These are phyloP conservation scores for Chloroceryle inda DNA, from an alignment of 2,797 vertebrate species.

Conservation along the genomic window DNA sequence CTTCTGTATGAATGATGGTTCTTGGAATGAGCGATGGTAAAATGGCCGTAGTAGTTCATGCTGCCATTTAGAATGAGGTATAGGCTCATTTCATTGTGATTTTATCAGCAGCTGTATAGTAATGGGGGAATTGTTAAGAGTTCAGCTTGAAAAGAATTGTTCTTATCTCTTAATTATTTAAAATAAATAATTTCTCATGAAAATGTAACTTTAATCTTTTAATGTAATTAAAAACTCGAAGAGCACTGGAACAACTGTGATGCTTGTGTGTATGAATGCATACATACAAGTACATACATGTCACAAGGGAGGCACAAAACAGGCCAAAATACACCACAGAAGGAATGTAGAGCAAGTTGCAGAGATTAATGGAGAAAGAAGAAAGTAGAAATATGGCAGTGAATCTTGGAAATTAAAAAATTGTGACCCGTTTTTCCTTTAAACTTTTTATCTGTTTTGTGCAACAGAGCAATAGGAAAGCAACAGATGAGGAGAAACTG, in stretches of 20 bases:
- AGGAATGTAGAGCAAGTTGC: background rate
- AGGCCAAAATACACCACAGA: background rate
- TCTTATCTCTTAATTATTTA: background rate
- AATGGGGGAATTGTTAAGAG: background rate
- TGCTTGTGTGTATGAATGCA: accelerated
- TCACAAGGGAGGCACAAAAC: background rate
- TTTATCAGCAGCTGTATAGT: background rate
- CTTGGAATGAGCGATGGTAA: background rate
- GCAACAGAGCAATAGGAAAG: background rate
- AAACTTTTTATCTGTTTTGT: background rate
- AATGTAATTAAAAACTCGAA: background rate
- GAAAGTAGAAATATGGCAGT: background rate
- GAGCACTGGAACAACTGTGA: background rate
- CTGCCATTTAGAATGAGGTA: background rate
- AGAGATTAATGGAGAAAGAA: background rate
- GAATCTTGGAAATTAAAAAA: background rate
- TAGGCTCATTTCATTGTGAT: background rate
- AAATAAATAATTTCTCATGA: background rate
- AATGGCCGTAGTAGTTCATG: background rate
- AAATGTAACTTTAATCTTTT: background rate
- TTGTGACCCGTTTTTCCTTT: background rate
- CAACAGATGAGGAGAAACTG: background rate
- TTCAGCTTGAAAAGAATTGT: background rate
- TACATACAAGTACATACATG: accelerated
- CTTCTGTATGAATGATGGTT: background rate